Conservation (phyloP, 2,888 invertebrate genomes). For the Balanococcus diminutus region DNA sequence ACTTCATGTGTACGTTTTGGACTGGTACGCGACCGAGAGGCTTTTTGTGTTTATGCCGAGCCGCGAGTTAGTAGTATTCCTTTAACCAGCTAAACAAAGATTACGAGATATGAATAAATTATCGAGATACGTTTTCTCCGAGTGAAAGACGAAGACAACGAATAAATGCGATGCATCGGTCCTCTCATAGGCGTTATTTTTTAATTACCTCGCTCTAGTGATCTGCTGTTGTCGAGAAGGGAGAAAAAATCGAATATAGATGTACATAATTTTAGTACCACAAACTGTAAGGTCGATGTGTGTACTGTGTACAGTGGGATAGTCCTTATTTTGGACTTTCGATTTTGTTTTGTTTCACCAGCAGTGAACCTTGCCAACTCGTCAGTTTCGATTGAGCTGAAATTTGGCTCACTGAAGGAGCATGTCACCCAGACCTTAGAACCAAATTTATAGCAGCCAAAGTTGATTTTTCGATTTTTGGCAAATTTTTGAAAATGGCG, state of each 20-base stretch:
- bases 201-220: background rate
- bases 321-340: background rate
- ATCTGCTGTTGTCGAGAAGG: background rate
- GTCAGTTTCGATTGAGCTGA: no score
- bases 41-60: constrained; percentile 18
- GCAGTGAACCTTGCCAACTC: no score
- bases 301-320: no score
- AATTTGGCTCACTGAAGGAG: no score
- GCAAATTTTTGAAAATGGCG: no score
- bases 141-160: background rate
- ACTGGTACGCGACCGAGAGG: background rate
- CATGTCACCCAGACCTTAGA: no score
- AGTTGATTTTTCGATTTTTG: no score
- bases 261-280: no score
- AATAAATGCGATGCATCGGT: no score
- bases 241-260: background rate
- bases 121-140: background rate
- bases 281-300: no score
- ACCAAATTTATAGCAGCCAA: no score
- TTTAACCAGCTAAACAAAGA: constrained; percentile 39
- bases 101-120: constrained; percentile 44
- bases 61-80: constrained; percentile 17
- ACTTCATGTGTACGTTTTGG: constrained; percentile 11
- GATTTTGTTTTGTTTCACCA: no score
- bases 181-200: background rate